Conservation (phyloP, 2,113 vertebrate genomes). For the Hypocryptadius cinnamomeus region DNA sequence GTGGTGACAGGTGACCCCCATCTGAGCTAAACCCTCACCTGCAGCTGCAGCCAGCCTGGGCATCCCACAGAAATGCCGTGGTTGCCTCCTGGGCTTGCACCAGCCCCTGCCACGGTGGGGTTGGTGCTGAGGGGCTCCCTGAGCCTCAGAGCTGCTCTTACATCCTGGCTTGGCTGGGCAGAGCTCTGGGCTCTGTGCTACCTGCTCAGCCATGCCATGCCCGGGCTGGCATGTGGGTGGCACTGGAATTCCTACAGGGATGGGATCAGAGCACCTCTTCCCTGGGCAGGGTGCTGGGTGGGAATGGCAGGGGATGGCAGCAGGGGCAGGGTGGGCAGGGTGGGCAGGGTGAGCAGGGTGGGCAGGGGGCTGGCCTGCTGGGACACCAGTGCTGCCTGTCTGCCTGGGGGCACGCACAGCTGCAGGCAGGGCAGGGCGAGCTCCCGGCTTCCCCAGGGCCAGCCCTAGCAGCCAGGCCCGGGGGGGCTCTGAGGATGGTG, state of each 20-base stretch:
- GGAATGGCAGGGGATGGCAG: too few relatives aligned
- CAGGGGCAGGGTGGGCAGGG: too few relatives aligned
- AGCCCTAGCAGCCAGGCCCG: neutral
- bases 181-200: neutral
- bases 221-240: too few relatives aligned
- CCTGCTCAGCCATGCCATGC: accelerated
- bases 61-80: too few relatives aligned
- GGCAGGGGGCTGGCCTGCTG: neutral
- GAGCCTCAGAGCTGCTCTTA: neutral
- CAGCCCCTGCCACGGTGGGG: neutral
- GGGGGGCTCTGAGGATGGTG: neutral
- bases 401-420: accelerated
- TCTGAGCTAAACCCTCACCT: neutral
- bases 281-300: too few relatives aligned
- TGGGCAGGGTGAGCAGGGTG: too few relatives aligned
- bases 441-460: neutral
- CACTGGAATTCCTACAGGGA: too few relatives aligned
- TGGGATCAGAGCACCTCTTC: too few relatives aligned
- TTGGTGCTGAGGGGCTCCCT: neutral
- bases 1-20: neutral
- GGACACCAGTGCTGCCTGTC: accelerated
- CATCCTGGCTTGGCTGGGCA: neutral
- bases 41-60: neutral
- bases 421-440: neutral
- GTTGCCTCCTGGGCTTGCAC: neutral